These are phyloP conservation scores for Cosmorhoe ocellata DNA, from an alignment of 2,888 invertebrate species.

Conservation along the genomic window DNA sequence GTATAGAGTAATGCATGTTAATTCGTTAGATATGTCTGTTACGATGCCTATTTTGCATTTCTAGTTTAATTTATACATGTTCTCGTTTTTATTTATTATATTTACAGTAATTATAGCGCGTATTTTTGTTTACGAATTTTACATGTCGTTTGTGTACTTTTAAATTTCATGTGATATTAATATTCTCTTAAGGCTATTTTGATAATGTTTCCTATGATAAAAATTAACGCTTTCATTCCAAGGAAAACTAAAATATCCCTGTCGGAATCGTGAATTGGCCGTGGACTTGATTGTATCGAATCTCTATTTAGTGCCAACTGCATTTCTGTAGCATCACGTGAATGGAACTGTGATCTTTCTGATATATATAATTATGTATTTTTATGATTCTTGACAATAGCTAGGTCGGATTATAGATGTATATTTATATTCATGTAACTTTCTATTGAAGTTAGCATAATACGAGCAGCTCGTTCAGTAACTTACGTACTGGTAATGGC, in stretches of 20 bases:
- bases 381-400: conserved; percentile 60
- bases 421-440: conserved; percentile 74
- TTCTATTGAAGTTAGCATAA: conserved; percentile 73
- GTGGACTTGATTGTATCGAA: conserved; percentile 50
- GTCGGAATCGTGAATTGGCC: conserved; percentile 28
- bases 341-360: conserved; percentile 68
- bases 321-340: conserved; percentile 58
- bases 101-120: conserved; percentile 72
- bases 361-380: conserved; percentile 49
- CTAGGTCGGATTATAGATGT: conserved; percentile 59
- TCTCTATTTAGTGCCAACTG: conserved; percentile 76
- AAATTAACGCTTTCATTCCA: conserved; percentile 65
- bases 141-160: conserved; percentile 66
- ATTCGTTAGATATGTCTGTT: conserved; percentile 64
- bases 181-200: conserved; percentile 71
- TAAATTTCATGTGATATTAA: conserved; percentile 80
- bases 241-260: conserved; percentile 29
- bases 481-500: conserved; percentile 64
- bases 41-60: conserved; percentile 76
- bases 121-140: conserved; percentile 74
- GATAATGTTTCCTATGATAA: conserved; percentile 53
- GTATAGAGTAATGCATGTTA: conserved; percentile 67
- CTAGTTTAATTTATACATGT: conserved; percentile 75
- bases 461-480: conserved; percentile 63
- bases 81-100: conserved; percentile 74